Percentiles rank a stretch among this genome's conserved stretches.
Evolutionary conservation across 1,140 invertebrate genomes (phyloP).

Genomic region (Anastrepha obliqua): DNA sequence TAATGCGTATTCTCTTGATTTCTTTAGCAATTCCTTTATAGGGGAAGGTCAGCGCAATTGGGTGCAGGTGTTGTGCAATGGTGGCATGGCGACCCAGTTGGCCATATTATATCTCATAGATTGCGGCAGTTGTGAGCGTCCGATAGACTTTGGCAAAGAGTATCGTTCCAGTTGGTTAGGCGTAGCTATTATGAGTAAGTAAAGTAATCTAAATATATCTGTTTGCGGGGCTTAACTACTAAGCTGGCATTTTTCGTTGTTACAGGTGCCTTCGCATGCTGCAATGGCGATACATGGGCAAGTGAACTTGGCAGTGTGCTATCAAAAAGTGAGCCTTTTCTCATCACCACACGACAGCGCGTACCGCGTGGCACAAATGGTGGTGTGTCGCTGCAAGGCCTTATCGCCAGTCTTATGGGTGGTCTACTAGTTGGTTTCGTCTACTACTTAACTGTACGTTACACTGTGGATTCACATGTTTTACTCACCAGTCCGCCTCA

Average conservation of each 20-base stretch:
- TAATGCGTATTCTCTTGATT: neutral
- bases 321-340: conserved; percentile 80
- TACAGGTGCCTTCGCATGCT: conserved; percentile 85
- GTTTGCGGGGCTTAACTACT: neutral
- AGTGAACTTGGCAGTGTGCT: conserved; percentile 91
- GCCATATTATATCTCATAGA: conserved; percentile 88
- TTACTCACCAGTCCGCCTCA: conserved; percentile 82
- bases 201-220: neutral
- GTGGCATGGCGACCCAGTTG: conserved; percentile 87
- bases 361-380: conserved; percentile 93
- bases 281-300: conserved; percentile 94
- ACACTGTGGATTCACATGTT: conserved; percentile 78
- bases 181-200: conserved; percentile 83
- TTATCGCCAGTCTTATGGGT: conserved; percentile 83
- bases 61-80: conserved; percentile 94
- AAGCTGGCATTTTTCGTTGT: conserved; percentile 55
- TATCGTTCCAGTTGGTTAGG: conserved; percentile 89
- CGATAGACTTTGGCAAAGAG: conserved; percentile 85
- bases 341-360: conserved; percentile 84
- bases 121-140: conserved; percentile 84
- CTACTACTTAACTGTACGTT: conserved; percentile 82
- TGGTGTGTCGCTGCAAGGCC: conserved; percentile 83
- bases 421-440: conserved; percentile 84
- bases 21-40: conserved; percentile 7
- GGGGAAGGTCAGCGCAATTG: conserved; percentile 87